Evolutionary conservation across 92 coral and sea anemone genomes (phyloP).

Genomic region (Metridium senile): DNA sequence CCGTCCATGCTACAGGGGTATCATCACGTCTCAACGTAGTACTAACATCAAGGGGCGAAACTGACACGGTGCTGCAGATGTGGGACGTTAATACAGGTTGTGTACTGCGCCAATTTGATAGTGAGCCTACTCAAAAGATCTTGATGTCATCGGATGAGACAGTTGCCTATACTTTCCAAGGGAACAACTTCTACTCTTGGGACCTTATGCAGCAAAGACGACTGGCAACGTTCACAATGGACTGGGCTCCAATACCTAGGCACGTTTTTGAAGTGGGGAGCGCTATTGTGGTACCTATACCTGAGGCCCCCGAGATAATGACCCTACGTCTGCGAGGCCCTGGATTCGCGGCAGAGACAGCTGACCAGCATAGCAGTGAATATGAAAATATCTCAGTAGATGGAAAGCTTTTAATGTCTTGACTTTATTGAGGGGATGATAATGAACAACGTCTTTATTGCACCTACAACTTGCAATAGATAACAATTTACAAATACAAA

Average conservation of each 20-base stretch:
- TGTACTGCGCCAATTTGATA: conserved; percentile 26
- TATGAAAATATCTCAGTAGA: conserved; percentile 22
- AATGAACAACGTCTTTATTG: background rate
- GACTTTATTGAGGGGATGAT: background rate
- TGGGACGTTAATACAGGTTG: conserved; percentile 49
- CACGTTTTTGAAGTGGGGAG: conserved; percentile 51
- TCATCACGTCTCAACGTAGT: conserved; percentile 31
- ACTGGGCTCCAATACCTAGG: conserved; percentile 58
- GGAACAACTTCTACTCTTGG: conserved; percentile 54
- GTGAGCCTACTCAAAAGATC: conserved; percentile 49
- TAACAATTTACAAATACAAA: no score
- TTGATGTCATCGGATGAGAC: conserved; percentile 26
- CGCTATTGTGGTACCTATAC: conserved; percentile 48
- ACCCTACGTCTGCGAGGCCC: conserved; percentile 31
- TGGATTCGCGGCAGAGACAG: conserved; percentile 8
- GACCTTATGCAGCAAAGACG: conserved; percentile 31
- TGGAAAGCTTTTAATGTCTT: conserved; percentile 21
- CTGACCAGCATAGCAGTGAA: background rate
- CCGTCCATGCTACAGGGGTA: conserved; percentile 45
- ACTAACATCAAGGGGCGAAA: conserved; percentile 41
- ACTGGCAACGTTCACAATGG: conserved; percentile 61
- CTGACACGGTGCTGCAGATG: conserved; percentile 33
- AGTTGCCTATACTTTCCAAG: conserved; percentile 54
- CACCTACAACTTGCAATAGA: background rate
- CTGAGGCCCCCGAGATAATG: conserved; percentile 37